Conservation (phyloP, 1,140 invertebrate genomes). For the Hyphantria cunea region DNA sequence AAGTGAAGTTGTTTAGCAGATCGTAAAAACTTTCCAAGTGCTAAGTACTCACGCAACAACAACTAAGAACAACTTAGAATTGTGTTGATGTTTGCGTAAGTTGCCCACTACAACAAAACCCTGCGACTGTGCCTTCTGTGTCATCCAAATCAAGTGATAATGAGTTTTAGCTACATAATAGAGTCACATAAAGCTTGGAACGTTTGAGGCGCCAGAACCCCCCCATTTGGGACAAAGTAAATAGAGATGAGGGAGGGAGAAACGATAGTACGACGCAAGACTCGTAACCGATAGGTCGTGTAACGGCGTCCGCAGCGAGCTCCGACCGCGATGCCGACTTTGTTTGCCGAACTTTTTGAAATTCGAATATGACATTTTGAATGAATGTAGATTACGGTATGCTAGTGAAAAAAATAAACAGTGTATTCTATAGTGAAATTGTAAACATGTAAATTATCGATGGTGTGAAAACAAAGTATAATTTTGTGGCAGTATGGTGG, state of each 20-base stretch:
- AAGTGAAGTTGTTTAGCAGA: slow-evolving; percentile 25
- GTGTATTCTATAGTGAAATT: slow-evolving; percentile 44
- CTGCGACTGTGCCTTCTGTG: slow-evolving; percentile 18
- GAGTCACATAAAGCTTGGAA: slow-evolving; percentile 32
- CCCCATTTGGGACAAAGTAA: slow-evolving; percentile 75
- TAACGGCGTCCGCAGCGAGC: slow-evolving; percentile 37
- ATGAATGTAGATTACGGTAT: slow-evolving; percentile 34
- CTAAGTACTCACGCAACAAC: slow-evolving; percentile 15
- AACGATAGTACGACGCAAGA: slow-evolving; percentile 71
- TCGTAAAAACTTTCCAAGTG: slow-evolving; percentile 26
- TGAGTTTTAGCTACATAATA: slow-evolving; percentile 31
- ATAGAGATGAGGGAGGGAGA: slow-evolving; percentile 72
- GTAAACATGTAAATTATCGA: slow-evolving; percentile 70
- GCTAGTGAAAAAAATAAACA: slow-evolving; percentile 36
- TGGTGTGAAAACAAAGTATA: slow-evolving; percentile 61
- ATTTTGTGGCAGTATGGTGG: slow-evolving; percentile 76
- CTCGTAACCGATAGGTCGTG: slow-evolving; percentile 60
- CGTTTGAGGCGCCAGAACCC: slow-evolving; percentile 60
- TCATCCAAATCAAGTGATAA: slow-evolving; percentile 50
- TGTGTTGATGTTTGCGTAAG: slow-evolving; percentile 16
- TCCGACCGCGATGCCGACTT: slow-evolving; percentile 56
- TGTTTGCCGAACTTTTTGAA: slow-evolving; percentile 57
- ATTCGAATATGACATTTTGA: slow-evolving; percentile 53
- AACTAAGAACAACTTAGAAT: slow-evolving; percentile 14
- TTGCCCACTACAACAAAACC: slow-evolving; percentile 3